Percentiles rank a stretch among this genome's conserved stretches.
Conservation (phyloP, 1,140 invertebrate genomes). For the Sipha flava region DNA sequence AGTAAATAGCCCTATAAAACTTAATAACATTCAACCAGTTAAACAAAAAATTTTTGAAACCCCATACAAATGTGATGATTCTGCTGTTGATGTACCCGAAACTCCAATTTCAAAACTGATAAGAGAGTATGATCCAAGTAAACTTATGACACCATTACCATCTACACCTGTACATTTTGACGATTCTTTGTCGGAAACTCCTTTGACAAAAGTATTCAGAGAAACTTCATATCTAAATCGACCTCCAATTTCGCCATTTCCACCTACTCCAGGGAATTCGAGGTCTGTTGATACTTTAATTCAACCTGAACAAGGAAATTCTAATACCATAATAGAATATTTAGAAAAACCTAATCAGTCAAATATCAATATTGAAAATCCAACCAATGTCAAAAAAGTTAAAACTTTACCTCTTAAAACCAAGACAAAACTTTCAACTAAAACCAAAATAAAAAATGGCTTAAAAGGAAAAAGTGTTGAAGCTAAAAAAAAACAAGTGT, state of each 20-base stretch:
- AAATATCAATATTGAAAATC: not conserved
- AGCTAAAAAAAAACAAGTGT: slow-evolving; percentile 6
- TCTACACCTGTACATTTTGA: slow-evolving; percentile 1
- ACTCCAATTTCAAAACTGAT: slow-evolving; percentile 17
- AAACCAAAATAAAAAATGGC: not conserved
- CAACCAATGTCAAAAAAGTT: not conserved
- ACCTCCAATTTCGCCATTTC: slow-evolving; percentile 18
- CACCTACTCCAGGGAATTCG: slow-evolving; percentile 23
- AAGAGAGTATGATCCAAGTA: slow-evolving; percentile 5
- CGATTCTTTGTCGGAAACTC: slow-evolving; percentile 2
- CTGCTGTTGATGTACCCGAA: slow-evolving; percentile 17
- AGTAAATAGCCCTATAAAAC: not conserved
- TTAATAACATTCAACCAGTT: not conserved
- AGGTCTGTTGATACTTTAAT: slow-evolving; percentile 1
- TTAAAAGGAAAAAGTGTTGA: not conserved
- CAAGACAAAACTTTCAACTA: not conserved
- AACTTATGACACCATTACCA: not conserved
- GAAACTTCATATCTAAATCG: slow-evolving; percentile 25
- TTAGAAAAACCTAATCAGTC: not conserved
- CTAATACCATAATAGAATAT: not conserved
- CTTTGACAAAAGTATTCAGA: slow-evolving; percentile 5
- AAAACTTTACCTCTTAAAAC: not conserved
- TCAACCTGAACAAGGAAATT: not conserved
- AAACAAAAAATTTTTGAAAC: not conserved
- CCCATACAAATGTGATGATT: slow-evolving; percentile 10